Percentiles rank a stretch among this genome's conserved stretches.
Evolutionary conservation across 2,888 invertebrate genomes (phyloP).

Genomic region (Micropterix aruncella): DNA sequence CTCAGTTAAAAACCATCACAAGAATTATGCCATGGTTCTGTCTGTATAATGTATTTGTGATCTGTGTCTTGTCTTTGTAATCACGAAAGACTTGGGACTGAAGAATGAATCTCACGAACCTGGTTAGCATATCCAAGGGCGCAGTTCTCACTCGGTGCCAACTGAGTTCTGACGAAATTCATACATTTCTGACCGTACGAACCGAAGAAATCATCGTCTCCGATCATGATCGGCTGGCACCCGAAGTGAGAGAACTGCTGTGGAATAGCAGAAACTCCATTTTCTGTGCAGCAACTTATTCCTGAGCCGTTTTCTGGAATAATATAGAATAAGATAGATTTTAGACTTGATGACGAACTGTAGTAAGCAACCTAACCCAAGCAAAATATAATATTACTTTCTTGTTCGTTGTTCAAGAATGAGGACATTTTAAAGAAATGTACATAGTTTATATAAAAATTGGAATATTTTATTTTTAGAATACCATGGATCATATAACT

Average conservation of each 20-base stretch:
- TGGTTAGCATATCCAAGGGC: slow-evolving; percentile 56
- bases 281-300: slow-evolving; percentile 55
- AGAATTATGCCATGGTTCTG: too few species aligned
- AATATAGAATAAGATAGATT: slow-evolving; percentile 4
- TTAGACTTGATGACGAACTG: not conserved
- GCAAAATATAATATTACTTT: slow-evolving; percentile 2
- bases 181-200: slow-evolving; percentile 47
- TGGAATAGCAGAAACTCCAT: slow-evolving; percentile 39
- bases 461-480: too few species aligned
- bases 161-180: slow-evolving; percentile 56
- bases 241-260: slow-evolving; percentile 44
- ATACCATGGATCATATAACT: too few species aligned
- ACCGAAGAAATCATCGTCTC: slow-evolving; percentile 44
- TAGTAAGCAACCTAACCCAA: too few species aligned
- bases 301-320: slow-evolving; percentile 48
- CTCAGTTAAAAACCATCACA: too few species aligned
- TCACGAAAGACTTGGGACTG: too few species aligned
- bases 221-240: slow-evolving; percentile 53
- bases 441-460: too few species aligned
- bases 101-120: slow-evolving; percentile 31
- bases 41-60: too few species aligned
- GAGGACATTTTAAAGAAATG: too few species aligned
- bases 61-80: too few species aligned
- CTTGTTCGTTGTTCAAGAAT: not conserved
- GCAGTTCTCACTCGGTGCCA: slow-evolving; percentile 53